Evolutionary conservation across 2,113 vertebrate genomes (phyloP).

Genomic region (Chauna torquata): DNA sequence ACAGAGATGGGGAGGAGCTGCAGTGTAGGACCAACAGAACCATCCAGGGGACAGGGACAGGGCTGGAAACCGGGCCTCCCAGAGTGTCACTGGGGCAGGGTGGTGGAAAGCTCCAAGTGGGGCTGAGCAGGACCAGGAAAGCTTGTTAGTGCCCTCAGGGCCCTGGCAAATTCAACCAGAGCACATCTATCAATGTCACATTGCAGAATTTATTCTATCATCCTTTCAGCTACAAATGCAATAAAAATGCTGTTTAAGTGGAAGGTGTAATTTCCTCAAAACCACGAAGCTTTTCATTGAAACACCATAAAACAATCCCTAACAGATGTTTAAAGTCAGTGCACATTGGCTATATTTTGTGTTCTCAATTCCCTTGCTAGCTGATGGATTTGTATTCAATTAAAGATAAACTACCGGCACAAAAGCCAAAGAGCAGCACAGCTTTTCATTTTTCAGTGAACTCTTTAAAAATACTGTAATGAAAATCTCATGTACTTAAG

Average conservation of each 20-base stretch:
- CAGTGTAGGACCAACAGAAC: background rate
- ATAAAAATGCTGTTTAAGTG: background rate
- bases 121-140: rapidly evolving
- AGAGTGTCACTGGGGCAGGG: rapidly evolving
- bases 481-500: background rate
- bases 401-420: background rate
- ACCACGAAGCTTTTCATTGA: background rate
- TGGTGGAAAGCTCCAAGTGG: rapidly evolving
- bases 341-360: background rate
- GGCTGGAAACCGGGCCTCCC: background rate
- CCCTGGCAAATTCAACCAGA: background rate
- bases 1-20: background rate
- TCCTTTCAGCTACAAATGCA: background rate
- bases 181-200: background rate
- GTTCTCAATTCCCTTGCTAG: background rate
- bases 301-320: background rate
- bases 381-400: background rate
- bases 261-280: background rate
- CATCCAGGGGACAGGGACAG: background rate
- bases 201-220: background rate
- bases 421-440: background rate
- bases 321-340: background rate
- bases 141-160: background rate
- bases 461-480: background rate
- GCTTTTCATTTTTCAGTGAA: background rate